Base-by-base conservation (phyloP, 2,888 invertebrate species). In the Phyto melanocephala region DNA sequence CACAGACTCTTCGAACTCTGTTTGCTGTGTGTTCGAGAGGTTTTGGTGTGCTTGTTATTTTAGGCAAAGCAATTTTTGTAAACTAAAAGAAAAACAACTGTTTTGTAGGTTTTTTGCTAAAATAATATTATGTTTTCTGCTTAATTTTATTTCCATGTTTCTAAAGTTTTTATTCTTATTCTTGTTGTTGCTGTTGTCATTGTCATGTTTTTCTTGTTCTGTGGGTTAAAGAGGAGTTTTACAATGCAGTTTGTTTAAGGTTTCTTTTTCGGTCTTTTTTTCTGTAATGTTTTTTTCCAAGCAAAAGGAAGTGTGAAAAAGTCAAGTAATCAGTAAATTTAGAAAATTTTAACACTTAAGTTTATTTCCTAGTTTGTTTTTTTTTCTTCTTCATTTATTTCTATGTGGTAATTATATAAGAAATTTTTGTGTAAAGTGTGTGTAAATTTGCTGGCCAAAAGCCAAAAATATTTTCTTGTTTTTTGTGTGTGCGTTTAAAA, bases 271-370 rank as follows among this genome's bases (percentile, higher is more conserved):
- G 47, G 37, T n/a, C 37, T 13, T 58, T 37, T 58, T 13, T 58
- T 37, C 15, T 40, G 22, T 11, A 8, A 15, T 7, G 13, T 28
- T n/a, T 24, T 52, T 52, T 52, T 28, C 6, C 3, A 28, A n/a
- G 52, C 13, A 50, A 62, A 70, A 54, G 72, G 67, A 68, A 68
- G 81, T 81, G 81, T 68, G 63, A 78, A 77, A 72, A 80, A 80
- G 79, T 74, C 79, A 72, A 76, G 71, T 67, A 83, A 80, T 80
- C 76, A 80, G 80, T 80, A 83, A 77, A 83, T 83, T 76, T 81
- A 67, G 71, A 65, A 81, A 80, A 84, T 84, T 84, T 84, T 84
- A 84, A 78, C 84, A 84, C 84, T 84, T 82, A 82, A 75, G 75
- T 81, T 81, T 67, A 81, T 84, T 81, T 83, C 62, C 80, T 76